These are phyloP conservation scores for Uloborus plumipes DNA, from an alignment of 2,888 invertebrate genomes.

Conservation along the genomic window DNA sequence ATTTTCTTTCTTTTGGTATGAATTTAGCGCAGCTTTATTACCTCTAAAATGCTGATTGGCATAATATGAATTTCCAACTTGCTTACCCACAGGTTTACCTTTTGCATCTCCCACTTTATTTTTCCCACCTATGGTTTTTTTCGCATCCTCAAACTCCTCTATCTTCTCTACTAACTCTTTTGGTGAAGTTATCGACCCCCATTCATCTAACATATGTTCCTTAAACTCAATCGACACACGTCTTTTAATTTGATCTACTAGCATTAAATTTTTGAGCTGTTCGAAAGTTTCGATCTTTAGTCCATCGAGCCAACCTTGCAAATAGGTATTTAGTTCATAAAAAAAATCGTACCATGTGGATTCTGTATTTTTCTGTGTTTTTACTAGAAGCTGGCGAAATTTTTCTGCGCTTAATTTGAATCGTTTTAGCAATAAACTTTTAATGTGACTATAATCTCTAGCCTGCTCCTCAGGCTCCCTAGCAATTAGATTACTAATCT, in stretches of 20 bases:
- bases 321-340: neutral
- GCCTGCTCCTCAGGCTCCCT: conserved; percentile 4
- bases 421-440: conserved; percentile 3
- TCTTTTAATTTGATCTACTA: conserved; percentile 7
- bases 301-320: neutral
- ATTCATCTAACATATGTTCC: conserved; percentile 12
- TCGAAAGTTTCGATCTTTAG: conserved; percentile 4
- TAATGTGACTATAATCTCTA: neutral
- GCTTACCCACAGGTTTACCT: too few relatives aligned
- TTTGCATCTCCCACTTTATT: neutral
- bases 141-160: conserved; percentile 11
- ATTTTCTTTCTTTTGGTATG: conserved; percentile 5
- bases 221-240: conserved; percentile 12
- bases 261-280: conserved; percentile 65
- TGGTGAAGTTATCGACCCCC: conserved; percentile 2
- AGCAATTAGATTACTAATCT: conserved; percentile 2
- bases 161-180: conserved; percentile 1
- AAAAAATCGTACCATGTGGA: neutral
- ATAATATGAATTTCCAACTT: too few relatives aligned
- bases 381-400: neutral
- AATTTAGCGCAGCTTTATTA: neutral
- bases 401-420: conserved; percentile 9
- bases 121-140: neutral
- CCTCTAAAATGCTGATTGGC: neutral
- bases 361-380: neutral